A percentile compares a stretch with the other conserved stretches of the same genome.
Conservation (phyloP, 2,113 vertebrate species). For the Eulacestoma nigropectus region DNA sequence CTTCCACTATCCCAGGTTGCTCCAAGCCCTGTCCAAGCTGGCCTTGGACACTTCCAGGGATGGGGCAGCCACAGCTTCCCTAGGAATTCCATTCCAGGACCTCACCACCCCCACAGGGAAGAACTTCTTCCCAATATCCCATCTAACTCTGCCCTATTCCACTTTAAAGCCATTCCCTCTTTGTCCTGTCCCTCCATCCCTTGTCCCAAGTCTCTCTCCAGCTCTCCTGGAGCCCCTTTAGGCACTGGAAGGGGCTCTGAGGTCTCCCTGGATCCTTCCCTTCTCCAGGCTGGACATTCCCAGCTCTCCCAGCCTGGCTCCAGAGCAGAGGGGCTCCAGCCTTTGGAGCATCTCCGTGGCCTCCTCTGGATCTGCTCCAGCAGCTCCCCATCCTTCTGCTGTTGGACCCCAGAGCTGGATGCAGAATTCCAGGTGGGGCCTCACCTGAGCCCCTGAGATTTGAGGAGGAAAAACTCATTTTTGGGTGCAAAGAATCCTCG, state of each 20-base stretch:
- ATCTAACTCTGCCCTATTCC: accelerated
- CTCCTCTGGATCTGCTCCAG: accelerated
- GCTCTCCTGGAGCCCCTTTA: background rate
- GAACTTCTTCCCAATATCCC: background rate
- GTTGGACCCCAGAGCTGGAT: background rate
- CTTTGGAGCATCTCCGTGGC: accelerated
- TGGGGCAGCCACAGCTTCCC: background rate
- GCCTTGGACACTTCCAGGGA: background rate
- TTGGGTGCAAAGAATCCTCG: no score
- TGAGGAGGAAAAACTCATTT: no score
- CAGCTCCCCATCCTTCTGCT: accelerated
- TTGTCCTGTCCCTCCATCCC: background rate
- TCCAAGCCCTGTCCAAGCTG: accelerated
- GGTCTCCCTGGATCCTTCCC: accelerated
- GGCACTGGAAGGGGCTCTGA: background rate
- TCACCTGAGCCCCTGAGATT: no score
- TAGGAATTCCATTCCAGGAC: accelerated
- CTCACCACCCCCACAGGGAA: accelerated
- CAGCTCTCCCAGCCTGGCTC: background rate
- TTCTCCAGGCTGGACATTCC: background rate
- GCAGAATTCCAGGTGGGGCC: background rate
- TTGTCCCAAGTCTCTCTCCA: background rate
- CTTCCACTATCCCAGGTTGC: accelerated
- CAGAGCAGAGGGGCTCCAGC: background rate
- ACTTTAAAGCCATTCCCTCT: background rate